These are phyloP conservation scores for Eupelmus urozonus DNA, from an alignment of 2,888 invertebrate species.

Conservation along the genomic window DNA sequence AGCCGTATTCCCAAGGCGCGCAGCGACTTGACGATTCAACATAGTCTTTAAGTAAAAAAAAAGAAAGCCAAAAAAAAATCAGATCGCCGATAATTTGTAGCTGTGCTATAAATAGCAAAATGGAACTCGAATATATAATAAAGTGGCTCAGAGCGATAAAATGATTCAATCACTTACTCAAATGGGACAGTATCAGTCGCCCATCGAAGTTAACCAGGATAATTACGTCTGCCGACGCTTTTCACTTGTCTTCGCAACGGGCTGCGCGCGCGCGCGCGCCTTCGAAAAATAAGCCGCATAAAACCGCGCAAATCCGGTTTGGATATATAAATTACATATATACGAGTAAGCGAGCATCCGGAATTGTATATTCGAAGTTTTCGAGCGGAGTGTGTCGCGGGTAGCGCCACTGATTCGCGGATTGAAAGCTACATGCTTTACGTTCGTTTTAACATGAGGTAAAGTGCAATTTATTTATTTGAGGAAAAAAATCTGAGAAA, in stretches of 20 bases:
- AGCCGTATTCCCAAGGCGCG: no score
- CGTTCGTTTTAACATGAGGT: no score
- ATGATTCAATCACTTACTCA: slow-evolving; percentile 54
- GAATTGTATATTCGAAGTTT: no score
- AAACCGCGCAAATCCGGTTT: slow-evolving; percentile 17
- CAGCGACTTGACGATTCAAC: no score
- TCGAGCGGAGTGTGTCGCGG: no score
- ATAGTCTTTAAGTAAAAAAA: no score
- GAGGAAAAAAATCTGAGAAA: no score
- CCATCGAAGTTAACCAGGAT: slow-evolving; percentile 43
- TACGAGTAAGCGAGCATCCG: no score
- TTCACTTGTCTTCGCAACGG: slow-evolving; percentile 29
- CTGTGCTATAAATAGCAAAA: slow-evolving; percentile 32
- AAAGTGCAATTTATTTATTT: no score
- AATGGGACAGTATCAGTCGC: slow-evolving; percentile 49
- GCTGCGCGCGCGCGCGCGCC: neutral
- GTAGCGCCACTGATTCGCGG: no score
- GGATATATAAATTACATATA: neutral
- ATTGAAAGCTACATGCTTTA: no score
- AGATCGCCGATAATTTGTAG: slow-evolving; percentile 1
- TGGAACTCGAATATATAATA: slow-evolving; percentile 5
- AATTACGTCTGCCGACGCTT: slow-evolving; percentile 44
- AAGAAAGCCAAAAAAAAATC: neutral
- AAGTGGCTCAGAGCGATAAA: slow-evolving; percentile 47
- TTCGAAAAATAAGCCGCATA: slow-evolving; percentile 1